These are phyloP conservation scores for Periparus ater DNA, from an alignment of 2,797 vertebrate genomes.

Conservation along the genomic window DNA sequence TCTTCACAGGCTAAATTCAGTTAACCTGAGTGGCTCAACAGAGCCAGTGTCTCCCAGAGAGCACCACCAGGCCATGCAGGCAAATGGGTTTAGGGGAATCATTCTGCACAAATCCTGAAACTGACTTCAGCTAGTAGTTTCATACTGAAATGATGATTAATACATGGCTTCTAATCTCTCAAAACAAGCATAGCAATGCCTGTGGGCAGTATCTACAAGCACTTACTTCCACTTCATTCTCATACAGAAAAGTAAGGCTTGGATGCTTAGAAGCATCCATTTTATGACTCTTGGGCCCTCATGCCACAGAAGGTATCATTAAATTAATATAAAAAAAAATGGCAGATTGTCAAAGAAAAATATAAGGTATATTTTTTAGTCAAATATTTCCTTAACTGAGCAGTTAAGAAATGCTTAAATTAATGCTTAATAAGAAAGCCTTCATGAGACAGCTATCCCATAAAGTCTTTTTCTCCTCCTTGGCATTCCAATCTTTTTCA, in stretches of 20 bases:
- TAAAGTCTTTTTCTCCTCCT: not conserved
- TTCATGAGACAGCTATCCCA: not conserved
- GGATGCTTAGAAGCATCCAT: not conserved
- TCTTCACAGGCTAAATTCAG: not conserved
- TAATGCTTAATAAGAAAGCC: not conserved
- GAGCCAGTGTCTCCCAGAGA: not conserved
- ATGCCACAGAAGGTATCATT: not conserved
- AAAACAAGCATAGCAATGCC: not conserved
- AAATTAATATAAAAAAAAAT: not conserved
- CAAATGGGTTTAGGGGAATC: not conserved
- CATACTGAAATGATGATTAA: not conserved
- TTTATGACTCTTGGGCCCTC: not conserved
- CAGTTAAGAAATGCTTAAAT: not conserved
- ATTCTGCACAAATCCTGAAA: not conserved
- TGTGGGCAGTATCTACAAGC: not conserved
- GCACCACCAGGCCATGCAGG: not conserved
- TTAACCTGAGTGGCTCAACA: not conserved
- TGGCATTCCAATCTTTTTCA: not conserved
- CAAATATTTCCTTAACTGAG: not conserved
- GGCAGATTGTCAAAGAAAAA: not conserved
- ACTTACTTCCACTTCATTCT: not conserved
- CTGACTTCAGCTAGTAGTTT: not conserved
- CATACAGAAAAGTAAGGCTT: not conserved
- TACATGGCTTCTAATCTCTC: accelerated
- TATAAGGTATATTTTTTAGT: not conserved